These are phyloP conservation scores for Cryptotermes secundus DNA, from an alignment of 1,140 invertebrate genomes.

Conservation along the genomic window DNA sequence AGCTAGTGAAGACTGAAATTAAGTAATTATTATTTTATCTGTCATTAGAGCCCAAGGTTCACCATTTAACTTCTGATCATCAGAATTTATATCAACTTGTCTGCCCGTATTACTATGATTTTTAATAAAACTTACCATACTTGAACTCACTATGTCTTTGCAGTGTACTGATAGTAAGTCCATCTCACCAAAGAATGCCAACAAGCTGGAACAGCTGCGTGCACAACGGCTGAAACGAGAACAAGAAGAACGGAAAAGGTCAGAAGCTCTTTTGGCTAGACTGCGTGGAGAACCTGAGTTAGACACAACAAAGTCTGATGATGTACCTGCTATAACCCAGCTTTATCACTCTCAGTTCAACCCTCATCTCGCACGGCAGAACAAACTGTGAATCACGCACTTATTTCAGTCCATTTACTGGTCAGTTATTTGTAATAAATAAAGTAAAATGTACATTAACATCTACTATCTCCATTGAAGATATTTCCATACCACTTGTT, in stretches of 20 bases:
- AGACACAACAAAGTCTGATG: conserved; percentile 37
- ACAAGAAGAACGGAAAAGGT: conserved; percentile 67
- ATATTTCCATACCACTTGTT: too few species aligned
- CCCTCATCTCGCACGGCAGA: conserved; percentile 81
- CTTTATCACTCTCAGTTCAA: conserved; percentile 94
- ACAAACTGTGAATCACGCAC: conserved; percentile 42
- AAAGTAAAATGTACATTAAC: too few species aligned
- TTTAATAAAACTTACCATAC: too few species aligned
- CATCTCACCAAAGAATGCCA: conserved; percentile 43
- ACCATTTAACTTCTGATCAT: too few species aligned
- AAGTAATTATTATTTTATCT: too few species aligned
- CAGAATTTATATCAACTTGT: too few species aligned
- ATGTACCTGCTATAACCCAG: conserved; percentile 54
- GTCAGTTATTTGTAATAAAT: too few species aligned
- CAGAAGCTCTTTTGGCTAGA: conserved; percentile 68
- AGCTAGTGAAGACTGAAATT: too few species aligned
- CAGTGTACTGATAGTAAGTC: neutral
- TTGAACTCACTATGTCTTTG: neutral
- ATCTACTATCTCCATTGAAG: too few species aligned
- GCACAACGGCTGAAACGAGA: conserved; percentile 79
- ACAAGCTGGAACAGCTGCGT: conserved; percentile 72
- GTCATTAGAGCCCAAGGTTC: too few species aligned
- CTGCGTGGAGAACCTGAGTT: conserved; percentile 53
- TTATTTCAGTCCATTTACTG: too few species aligned
- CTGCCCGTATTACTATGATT: too few species aligned